phyloP scores from a whole-genome alignment of 2,888 invertebrate species.

The Drosophila meridionalis region DNA sequence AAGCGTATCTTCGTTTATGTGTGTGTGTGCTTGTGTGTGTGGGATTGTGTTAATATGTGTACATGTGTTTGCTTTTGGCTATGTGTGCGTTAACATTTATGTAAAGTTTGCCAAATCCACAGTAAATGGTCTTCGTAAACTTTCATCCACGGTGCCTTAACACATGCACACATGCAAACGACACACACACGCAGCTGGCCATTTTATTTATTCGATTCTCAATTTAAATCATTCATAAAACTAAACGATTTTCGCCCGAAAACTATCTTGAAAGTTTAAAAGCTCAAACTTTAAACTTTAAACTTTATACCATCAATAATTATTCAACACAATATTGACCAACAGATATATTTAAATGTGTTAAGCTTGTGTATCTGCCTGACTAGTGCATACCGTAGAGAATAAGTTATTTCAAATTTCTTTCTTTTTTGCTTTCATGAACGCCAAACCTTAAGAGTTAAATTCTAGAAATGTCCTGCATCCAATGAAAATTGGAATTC shows the following conservation, averaged over 20 bases:
- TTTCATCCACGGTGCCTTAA: background rate
- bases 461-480: too few relatives aligned
- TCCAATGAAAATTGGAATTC: too few relatives aligned
- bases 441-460: too few relatives aligned
- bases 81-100: constrained; percentile 3
- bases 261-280: constrained; percentile 4
- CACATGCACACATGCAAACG: background rate
- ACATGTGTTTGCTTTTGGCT: background rate
- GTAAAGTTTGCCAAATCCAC: background rate
- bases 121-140: constrained; percentile 3
- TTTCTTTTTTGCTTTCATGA: too few relatives aligned
- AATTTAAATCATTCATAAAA: constrained; percentile 4
- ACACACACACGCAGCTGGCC: background rate
- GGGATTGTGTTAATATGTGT: background rate
- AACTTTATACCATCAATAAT: background rate
- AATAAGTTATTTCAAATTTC: background rate
- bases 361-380: too few relatives aligned
- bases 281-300: constrained; percentile 1
- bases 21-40: background rate
- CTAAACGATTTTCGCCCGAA: background rate
- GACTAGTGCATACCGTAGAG: background rate
- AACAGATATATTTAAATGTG: background rate
- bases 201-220: background rate
- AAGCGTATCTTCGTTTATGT: background rate
- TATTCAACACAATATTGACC: constrained; percentile 1